A percentile compares a stretch with the other conserved stretches of the same genome.
These are phyloP conservation scores for Scaptomyza reducta DNA, from an alignment of 2,888 invertebrate genomes.

Conservation along the genomic window DNA sequence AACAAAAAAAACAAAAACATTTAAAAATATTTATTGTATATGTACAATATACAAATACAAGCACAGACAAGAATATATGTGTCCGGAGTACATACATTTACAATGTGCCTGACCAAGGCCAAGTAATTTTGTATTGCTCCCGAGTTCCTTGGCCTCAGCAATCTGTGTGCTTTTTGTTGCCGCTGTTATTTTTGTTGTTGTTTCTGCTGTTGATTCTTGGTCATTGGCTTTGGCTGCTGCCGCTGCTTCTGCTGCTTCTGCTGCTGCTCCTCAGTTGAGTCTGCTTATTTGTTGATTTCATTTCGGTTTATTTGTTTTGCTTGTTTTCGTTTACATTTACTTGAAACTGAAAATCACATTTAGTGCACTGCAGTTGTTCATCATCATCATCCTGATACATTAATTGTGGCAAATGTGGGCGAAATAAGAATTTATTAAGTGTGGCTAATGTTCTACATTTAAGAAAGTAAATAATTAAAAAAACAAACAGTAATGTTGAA, in stretches of 20 bases:
- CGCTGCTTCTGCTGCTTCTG: conserved; percentile 54
- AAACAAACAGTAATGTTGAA: background rate
- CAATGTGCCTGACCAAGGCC: conserved; percentile 75
- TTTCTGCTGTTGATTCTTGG: conserved; percentile 71
- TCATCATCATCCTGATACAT: conserved; percentile 26
- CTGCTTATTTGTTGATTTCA: conserved; percentile 77
- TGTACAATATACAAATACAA: conserved; percentile 24
- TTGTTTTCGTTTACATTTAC: conserved; percentile 71
- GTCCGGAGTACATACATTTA: conserved; percentile 24
- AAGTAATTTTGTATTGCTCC: conserved; percentile 75
- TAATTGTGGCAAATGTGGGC: conserved; percentile 36
- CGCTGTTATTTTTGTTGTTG: conserved; percentile 25
- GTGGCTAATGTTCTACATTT: conserved; percentile 16
- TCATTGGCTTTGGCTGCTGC: conserved; percentile 68
- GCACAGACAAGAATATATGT: background rate
- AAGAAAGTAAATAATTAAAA: background rate
- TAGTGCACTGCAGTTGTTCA: conserved; percentile 21
- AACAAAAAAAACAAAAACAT: conserved; percentile 58
- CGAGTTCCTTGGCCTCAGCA: conserved; percentile 77
- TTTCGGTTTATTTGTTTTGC: conserved; percentile 70
- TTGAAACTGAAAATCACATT: conserved; percentile 58
- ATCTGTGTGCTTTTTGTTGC: conserved; percentile 50
- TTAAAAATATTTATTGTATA: conserved; percentile 69
- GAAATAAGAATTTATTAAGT: conserved; percentile 33
- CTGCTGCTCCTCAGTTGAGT: conserved; percentile 43